These are phyloP conservation scores for Alligator mississippiensis DNA, from an alignment of 2,113 vertebrate species.

Conservation along the genomic window DNA sequence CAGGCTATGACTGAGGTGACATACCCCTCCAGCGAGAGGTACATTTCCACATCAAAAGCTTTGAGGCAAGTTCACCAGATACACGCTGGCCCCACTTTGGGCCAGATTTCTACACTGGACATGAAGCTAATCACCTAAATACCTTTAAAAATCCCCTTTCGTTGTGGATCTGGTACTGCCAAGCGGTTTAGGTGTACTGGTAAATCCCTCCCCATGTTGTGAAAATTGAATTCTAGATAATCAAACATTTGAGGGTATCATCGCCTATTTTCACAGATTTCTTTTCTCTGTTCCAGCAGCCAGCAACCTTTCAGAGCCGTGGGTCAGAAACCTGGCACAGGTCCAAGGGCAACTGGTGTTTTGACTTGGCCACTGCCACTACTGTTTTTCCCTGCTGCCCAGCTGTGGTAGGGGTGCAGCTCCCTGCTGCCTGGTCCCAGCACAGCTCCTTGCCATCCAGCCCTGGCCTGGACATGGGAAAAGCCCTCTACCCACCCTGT, in stretches of 20 bases:
- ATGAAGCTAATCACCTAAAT: not conserved
- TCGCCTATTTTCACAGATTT: not conserved
- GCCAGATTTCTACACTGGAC: not conserved
- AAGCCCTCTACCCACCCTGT: too few species aligned
- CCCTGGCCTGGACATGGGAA: too few species aligned
- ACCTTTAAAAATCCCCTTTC: not conserved
- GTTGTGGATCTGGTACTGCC: not conserved
- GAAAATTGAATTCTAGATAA: not conserved
- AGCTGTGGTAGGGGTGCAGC: too few species aligned
- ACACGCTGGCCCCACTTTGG: not conserved
- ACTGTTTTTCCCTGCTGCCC: too few species aligned
- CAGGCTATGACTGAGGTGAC: constrained; percentile 14
- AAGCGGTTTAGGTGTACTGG: not conserved
- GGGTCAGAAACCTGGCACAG: too few species aligned
- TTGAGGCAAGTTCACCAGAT: not conserved
- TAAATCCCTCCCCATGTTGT: not conserved
- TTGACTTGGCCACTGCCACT: too few species aligned
- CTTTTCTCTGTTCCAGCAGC: too few species aligned
- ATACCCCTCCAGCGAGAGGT: not conserved
- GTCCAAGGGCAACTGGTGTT: too few species aligned
- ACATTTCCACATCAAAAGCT: not conserved
- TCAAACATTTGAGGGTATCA: not conserved
- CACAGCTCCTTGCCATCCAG: too few species aligned
- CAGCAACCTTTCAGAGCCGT: too few species aligned
- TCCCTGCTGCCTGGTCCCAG: too few species aligned